A percentile compares a stretch with the other conserved stretches of the same genome.
These are phyloP conservation scores for Tenthredo distinguenda DNA, from an alignment of 2,888 invertebrate genomes.

Conservation along the genomic window DNA sequence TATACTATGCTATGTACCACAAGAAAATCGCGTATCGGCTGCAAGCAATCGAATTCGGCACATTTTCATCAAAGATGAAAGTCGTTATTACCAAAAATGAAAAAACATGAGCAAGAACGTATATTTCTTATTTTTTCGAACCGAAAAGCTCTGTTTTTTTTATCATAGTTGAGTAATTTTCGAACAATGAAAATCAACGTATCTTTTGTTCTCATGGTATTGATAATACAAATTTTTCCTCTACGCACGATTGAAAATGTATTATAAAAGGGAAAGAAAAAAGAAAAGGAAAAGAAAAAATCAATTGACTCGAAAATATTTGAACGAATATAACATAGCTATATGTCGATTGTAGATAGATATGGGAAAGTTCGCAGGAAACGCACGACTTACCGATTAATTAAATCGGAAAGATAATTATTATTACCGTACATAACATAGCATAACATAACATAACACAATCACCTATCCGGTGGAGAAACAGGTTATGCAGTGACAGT, in stretches of 20 bases:
- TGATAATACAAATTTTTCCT: background rate
- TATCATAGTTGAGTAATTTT: too few relatives aligned
- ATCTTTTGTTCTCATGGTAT: too few relatives aligned
- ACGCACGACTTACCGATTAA: conserved; percentile 3
- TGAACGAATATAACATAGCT: background rate
- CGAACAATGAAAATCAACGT: too few relatives aligned
- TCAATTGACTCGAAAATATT: background rate
- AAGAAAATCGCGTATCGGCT: background rate
- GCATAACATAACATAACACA: conserved; percentile 15
- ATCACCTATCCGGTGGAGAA: conserved; percentile 14
- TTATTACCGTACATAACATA: conserved; percentile 28
- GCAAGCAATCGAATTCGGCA: background rate
- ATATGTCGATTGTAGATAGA: background rate
- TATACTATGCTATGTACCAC: conserved; percentile 36
- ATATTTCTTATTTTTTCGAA: background rate
- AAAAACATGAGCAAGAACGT: background rate
- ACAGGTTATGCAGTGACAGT: conserved; percentile 49
- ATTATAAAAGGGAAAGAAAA: background rate
- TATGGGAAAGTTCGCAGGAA: conserved; percentile 7
- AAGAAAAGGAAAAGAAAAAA: background rate
- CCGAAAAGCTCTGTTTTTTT: too few relatives aligned
- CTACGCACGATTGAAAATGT: background rate
- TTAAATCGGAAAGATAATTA: conserved; percentile 36
- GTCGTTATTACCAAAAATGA: too few relatives aligned
- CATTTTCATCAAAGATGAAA: too few relatives aligned